Evolutionary conservation across 2,888 invertebrate genomes (phyloP), one percentile per base, ranked within the genome.

Genomic region (Galeruca laticollis): DNA sequence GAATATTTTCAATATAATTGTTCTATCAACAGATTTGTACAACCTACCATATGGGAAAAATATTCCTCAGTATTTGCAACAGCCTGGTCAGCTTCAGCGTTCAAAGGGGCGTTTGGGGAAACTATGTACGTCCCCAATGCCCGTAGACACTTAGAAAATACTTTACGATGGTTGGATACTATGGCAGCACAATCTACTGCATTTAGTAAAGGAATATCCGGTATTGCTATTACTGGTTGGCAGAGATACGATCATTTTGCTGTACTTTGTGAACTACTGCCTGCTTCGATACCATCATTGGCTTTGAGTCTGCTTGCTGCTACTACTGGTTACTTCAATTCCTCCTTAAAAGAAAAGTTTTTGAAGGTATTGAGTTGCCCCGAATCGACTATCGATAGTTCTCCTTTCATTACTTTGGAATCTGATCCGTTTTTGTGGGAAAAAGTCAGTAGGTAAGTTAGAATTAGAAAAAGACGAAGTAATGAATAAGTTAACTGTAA

Each of bases 51-150:
- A 9, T 93, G 92, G 92, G 89, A 91, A 77, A 90, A 90, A 75
- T 92, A 91, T 76, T 88, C 90, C 0, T 87, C 89, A 15, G 88
- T 92, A 10, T 93, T 93, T 78, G 88, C 88, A 4, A 88, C 89
- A 0, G 89, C 91, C 9, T 93, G 93, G 93, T 88, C 90, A 2
- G 92, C 93, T 1, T 91, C 91, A 2, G 93, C 93, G 0, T 93
- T 90, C 82, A 94, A 94, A 83, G 93, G 79, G 43, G 92, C 92
- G 4, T 92, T 92, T 76, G 92, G 92, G 0, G 92, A 93, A 82
- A 91, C 90, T 2, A 78, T 92, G 56, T 88, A 90, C 76, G 87
- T 92, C 70, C 92, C 92, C 5, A 90, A 91, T 70, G 87, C 90
- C 15, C 88, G 89, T 74, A 86, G 90, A 57, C 92, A 93, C 83